phyloP scores from a whole-genome alignment of 2,888 invertebrate species.

The Trichogramma dendrolimi region DNA sequence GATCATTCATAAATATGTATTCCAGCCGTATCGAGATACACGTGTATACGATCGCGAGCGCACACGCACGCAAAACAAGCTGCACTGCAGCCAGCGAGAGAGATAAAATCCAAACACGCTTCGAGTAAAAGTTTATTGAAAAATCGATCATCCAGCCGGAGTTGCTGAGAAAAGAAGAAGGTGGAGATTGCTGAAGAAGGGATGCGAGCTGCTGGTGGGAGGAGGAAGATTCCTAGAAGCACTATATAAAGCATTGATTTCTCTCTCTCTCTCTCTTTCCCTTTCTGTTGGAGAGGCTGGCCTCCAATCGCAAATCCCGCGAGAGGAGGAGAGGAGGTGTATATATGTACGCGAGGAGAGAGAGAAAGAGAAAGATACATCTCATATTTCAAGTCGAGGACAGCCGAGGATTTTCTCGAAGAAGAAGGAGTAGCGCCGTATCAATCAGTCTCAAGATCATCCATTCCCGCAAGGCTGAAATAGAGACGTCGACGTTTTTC shows the following conservation, averaged over 20 bases:
- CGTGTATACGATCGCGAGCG: too few relatives aligned
- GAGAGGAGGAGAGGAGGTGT: constrained; percentile 29
- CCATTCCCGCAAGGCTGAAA: too few relatives aligned
- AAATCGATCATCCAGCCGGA: too few relatives aligned
- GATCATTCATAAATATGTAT: too few relatives aligned
- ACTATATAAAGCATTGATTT: constrained; percentile 46
- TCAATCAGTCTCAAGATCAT: constrained; percentile 40
- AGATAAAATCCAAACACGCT: too few relatives aligned
- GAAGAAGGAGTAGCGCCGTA: constrained; percentile 32
- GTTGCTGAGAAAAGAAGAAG: not conserved
- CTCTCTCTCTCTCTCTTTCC: constrained; percentile 39
- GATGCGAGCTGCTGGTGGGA: not conserved
- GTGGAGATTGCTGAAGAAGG: constrained; percentile 19
- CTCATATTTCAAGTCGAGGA: constrained; percentile 50
- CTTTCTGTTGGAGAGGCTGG: constrained; percentile 38
- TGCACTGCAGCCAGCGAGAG: too few relatives aligned
- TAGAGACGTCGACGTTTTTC: too few relatives aligned
- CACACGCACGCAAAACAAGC: too few relatives aligned
- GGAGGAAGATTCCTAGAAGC: not conserved
- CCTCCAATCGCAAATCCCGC: constrained; percentile 43
- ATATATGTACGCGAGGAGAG: constrained; percentile 29
- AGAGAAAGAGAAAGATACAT: constrained; percentile 35
- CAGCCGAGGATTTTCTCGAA: constrained; percentile 48
- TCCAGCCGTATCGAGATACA: too few relatives aligned
- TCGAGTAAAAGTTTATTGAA: too few relatives aligned